These are phyloP conservation scores for Himalopsyche kuldschensis DNA, from an alignment of 2,888 invertebrate genomes.

Conservation along the genomic window DNA sequence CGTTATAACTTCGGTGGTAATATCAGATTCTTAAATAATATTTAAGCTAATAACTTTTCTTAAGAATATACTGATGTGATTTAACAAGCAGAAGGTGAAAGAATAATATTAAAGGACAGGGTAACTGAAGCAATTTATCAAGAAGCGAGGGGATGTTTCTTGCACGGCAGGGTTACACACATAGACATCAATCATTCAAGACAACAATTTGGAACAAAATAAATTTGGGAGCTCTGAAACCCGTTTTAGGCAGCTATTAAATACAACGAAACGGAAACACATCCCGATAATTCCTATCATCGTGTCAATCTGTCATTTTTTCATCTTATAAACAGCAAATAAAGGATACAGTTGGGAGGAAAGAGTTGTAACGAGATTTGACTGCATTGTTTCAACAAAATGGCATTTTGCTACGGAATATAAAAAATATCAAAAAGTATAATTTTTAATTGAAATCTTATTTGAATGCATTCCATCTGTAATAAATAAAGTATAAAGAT, in stretches of 20 bases:
- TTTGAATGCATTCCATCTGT: conserved; percentile 19
- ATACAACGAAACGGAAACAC: background rate
- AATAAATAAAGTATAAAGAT: conserved; percentile 2
- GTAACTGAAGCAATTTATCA: conserved; percentile 3
- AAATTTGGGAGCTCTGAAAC: conserved; percentile 37
- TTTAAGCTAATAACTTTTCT: background rate
- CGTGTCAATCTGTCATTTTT: conserved; percentile 44
- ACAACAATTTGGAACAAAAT: conserved; percentile 16
- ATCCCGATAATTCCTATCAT: conserved; percentile 17
- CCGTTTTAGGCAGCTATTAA: background rate
- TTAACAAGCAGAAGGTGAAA: background rate
- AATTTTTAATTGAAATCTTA: background rate
- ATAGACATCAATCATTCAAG: conserved; percentile 33
- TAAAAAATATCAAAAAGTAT: background rate
- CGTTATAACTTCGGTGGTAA: too few species aligned
- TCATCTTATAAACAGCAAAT: conserved; percentile 41
- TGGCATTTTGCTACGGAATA: conserved; percentile 1
- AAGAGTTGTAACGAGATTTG: conserved; percentile 69
- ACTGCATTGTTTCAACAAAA: conserved; percentile 50
- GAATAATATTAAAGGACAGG: background rate
- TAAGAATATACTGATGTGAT: background rate
- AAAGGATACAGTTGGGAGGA: conserved; percentile 14
- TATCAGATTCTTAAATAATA: background rate
- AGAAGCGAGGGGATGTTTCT: conserved; percentile 15
- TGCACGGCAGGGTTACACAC: conserved; percentile 11